Base-by-base conservation (phyloP, 2,888 invertebrate species). In the Cryptus viduatorius region DNA sequence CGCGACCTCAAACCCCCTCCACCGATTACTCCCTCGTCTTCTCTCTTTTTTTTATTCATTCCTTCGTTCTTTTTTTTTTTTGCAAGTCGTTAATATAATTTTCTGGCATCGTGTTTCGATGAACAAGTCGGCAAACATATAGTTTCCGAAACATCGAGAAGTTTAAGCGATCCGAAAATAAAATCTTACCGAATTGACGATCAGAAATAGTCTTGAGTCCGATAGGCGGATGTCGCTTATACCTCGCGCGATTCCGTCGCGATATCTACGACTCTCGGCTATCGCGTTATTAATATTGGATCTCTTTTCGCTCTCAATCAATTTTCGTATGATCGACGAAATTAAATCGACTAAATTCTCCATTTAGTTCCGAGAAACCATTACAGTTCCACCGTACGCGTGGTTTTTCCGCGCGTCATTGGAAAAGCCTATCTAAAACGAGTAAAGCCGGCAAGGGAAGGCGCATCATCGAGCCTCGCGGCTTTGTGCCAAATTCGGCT, bases 171-270 rank as follows among this genome's bases (percentile, higher is more conserved):
- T 89, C 91, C 91, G 89, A 91, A 92, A 92, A 92, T 92, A 92
- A 91, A 87, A 89, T 89, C 87, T 88, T 89, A 87, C 86, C 90
- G 89, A 91, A 92, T 92, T 90, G 90, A 90, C 89, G 91, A 89
- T 91, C 91, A 90, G 90, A 91, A 92, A 92, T 92, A 92, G 91
- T 83, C 75, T 81, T 12, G 84, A 78, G 16, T 82, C 80, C 83
- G 84, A 85, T 80, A 80, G 79, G 81, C 67, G 48, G 76, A 83
- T 67, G 76, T 82, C 81, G 59, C 72, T 64, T 12, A 12, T 14
- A 65, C 4, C 44, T 80, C 76, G 53, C 67, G 24, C 14, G 44
- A n/a, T 65, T 42, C 42, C 16, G 46, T 29, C 24, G 37, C 19
- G 14, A 42, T 16, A 24, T n/a, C 46, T 16, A 16, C 73, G 46